Conservation (phyloP, 1,140 invertebrate species). For the Calycopis cecrops region DNA sequence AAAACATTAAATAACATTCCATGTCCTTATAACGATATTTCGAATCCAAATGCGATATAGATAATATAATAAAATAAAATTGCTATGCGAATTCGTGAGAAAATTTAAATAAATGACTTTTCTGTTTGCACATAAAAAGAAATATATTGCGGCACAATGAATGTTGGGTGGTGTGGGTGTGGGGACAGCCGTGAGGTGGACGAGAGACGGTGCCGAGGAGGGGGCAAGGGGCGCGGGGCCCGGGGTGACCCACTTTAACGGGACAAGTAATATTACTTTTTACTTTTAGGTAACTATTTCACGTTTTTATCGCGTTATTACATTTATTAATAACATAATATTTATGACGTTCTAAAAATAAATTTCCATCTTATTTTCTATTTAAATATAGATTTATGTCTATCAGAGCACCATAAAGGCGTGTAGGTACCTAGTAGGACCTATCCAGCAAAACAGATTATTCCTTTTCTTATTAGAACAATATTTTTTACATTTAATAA, state of each 20-base stretch:
- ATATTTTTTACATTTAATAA: too few relatives aligned
- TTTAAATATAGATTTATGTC: neutral
- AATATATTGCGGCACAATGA: conserved; percentile 75
- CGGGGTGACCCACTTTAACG: conserved; percentile 72
- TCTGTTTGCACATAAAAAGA: conserved; percentile 75
- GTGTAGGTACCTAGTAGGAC: too few relatives aligned
- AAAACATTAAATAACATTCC: conserved; percentile 14
- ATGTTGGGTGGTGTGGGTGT: conserved; percentile 60
- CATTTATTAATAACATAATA: conserved; percentile 40
- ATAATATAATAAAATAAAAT: conserved; percentile 75
- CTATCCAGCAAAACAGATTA: too few relatives aligned
- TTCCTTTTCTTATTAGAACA: too few relatives aligned
- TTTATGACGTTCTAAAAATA: conserved; percentile 12
- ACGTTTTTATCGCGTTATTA: conserved; percentile 62
- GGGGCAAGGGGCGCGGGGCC: conserved; percentile 31
- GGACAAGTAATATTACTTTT: conserved; percentile 75
- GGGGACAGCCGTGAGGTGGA: conserved; percentile 55
- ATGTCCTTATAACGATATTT: conserved; percentile 43
- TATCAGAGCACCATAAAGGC: neutral
- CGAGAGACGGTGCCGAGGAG: conserved; percentile 45
- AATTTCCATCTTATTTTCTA: conserved; percentile 12
- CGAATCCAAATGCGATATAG: conserved; percentile 68
- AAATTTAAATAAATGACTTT: conserved; percentile 75
- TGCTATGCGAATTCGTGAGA: conserved; percentile 73
- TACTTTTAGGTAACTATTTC: conserved; percentile 74